Conservation (phyloP, 2,888 invertebrate species). For the Idaea biselata region DNA sequence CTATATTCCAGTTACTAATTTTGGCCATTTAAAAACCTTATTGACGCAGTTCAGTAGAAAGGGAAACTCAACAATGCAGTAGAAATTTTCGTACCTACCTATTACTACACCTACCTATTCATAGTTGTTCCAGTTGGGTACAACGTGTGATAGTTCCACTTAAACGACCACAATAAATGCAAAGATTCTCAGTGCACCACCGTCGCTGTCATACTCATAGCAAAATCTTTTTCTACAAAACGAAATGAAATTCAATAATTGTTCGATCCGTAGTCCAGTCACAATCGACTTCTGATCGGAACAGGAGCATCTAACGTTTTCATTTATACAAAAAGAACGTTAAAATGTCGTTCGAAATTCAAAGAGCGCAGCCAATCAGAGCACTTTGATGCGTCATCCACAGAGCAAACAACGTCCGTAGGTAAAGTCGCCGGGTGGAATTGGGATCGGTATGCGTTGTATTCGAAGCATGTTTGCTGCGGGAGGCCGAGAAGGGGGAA, state of each 20-base stretch:
- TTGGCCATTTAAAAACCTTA: no score
- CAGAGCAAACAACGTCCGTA: conserved; percentile 27
- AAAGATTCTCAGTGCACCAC: not conserved
- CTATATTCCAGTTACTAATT: no score
- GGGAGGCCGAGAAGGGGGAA: conserved; percentile 5
- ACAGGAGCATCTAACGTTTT: not conserved
- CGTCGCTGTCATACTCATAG: no score
- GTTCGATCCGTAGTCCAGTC: not conserved
- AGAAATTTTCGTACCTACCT: no score
- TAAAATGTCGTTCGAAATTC: conserved; percentile 20
- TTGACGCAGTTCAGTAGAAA: no score
- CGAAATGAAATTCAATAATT: not conserved
- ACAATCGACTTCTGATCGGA: not conserved
- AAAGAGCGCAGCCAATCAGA: conserved; percentile 21
- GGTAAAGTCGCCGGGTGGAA: conserved; percentile 25
- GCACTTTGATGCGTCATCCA: conserved; percentile 26
- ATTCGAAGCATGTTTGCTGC: conserved; percentile 32
- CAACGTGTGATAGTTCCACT: not conserved
- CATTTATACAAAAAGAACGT: conserved; percentile 3
- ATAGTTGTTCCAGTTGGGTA: not conserved
- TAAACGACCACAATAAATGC: not conserved
- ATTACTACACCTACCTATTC: no score
- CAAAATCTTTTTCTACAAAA: not conserved
- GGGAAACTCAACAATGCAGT: no score
- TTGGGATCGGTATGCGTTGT: conserved; percentile 32